phyloP scores from a whole-genome alignment of 1,140 invertebrate genomes.

The Nasonia longicornis region DNA sequence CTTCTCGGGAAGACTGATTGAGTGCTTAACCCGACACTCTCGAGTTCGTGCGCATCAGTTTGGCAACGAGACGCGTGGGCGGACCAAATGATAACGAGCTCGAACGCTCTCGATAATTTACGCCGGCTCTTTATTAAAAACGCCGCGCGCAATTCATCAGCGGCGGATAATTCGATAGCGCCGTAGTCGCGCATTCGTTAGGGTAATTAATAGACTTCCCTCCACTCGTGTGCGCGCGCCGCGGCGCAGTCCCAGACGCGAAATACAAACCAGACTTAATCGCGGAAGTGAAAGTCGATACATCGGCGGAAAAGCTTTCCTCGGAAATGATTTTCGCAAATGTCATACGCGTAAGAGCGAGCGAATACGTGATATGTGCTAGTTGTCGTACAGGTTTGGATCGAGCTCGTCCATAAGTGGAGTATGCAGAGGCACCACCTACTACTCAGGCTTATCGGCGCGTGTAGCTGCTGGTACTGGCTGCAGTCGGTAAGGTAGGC shows the following conservation, averaged over 20 bases:
- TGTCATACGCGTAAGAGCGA: slow-evolving; percentile 43
- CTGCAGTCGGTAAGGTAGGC: slow-evolving; percentile 42
- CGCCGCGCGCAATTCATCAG: neutral
- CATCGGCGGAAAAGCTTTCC: slow-evolving; percentile 56
- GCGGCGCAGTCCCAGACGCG: slow-evolving; percentile 30
- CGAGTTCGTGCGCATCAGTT: neutral
- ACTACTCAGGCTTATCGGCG: neutral
- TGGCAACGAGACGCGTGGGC: too few species aligned
- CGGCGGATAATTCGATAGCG: neutral
- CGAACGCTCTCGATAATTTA: neutral
- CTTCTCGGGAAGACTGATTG: neutral
- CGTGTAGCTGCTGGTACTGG: neutral
- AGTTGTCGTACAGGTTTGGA: neutral
- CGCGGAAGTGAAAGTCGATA: slow-evolving; percentile 60
- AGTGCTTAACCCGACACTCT: neutral
- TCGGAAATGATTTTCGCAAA: slow-evolving; percentile 53
- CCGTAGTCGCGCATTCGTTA: slow-evolving; percentile 10
- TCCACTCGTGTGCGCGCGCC: neutral
- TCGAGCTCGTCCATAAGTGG: neutral
- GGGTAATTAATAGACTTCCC: slow-evolving; percentile 16
- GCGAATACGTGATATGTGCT: slow-evolving; percentile 4
- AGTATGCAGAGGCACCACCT: neutral
- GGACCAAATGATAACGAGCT: slow-evolving; percentile 7
- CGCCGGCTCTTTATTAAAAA: neutral
- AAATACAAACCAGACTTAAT: slow-evolving; percentile 52